Evolutionary conservation across 2,888 invertebrate species (phyloP), one percentile per base, ranked within the genome.

Genomic region (Aphodius granarius): DNA sequence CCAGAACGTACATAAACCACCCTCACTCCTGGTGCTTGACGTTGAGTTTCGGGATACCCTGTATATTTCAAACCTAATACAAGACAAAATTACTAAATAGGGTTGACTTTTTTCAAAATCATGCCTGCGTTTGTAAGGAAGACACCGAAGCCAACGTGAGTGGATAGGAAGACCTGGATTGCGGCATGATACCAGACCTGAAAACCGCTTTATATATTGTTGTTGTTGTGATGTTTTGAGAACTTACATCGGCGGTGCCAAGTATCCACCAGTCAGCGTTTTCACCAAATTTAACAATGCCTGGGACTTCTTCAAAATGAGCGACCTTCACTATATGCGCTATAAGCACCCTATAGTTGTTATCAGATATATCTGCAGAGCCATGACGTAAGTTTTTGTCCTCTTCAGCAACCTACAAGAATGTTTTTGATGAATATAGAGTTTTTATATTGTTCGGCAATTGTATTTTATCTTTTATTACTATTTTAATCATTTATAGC

Each of bases 91-190:
- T 87, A 92, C 92, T 91, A 91, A 83, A 92, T 88, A 23, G 92
- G 91, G 85, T 92, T 92, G 71, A 89, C 90, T 85, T 92, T 89
- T 78, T 89, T 90, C 81, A 91, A 92, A 22, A 92, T 86, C 65
- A 90, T 89, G 20, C 91, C 92, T 13, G 92, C 92, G 66, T 91
- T 90, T 66, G 92, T 92, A 23, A 91, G 89, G 75, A 92, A 88
- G 78, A 91, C 90, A 19, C 92, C 92, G 81, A 92, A 90, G 77
- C 91, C 90, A 68, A 92, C 87, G 75, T 92, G 91, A 1, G 91
- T 90, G 0, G 92, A 92, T 82, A 92, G 86, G 81, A 92, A 87
- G 68, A 92, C 89, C 84, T 92, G 92, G 62, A 92, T 89, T 78
- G 90, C 85, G 0, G 91, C 90, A 80, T 91, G 91, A 82, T 91